Evolutionary conservation across 2,888 invertebrate species (phyloP).

Genomic region (Seira sanloemensis): DNA sequence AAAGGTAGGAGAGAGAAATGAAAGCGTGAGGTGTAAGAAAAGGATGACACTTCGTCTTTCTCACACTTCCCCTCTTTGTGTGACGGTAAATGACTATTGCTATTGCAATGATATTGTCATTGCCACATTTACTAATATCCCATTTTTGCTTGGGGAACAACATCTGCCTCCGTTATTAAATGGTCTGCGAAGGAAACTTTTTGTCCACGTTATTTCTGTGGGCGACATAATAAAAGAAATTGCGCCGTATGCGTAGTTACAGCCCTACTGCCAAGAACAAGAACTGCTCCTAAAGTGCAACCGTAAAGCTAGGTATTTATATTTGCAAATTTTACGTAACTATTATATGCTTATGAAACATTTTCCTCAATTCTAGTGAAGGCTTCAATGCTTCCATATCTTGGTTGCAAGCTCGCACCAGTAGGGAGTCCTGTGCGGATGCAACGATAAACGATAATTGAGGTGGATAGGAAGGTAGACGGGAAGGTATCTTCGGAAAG

Average conservation of each 20-base stretch:
- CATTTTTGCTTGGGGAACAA: background rate
- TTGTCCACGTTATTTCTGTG: no score
- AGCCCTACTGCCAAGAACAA: background rate
- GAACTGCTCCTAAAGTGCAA: no score
- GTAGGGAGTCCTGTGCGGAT: constrained; percentile 22
- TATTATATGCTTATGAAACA: background rate
- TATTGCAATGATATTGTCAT: background rate
- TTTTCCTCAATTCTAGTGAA: background rate
- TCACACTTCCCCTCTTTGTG: background rate
- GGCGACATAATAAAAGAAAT: background rate
- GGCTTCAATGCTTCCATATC: background rate
- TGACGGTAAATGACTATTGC: background rate
- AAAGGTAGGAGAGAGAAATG: background rate
- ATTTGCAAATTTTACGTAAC: background rate
- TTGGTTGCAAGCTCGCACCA: constrained; percentile 23
- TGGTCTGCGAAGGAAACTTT: no score
- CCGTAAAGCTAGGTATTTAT: no score
- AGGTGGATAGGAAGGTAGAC: background rate
- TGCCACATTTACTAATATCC: background rate
- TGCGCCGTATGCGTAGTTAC: background rate
- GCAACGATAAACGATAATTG: constrained; percentile 34
- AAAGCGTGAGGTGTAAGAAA: background rate
- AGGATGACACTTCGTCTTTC: background rate
- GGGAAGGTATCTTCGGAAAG: background rate
- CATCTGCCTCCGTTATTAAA: no score